phyloP scores from a whole-genome alignment of 2,113 vertebrate species.

The Xerus inauris region DNA sequence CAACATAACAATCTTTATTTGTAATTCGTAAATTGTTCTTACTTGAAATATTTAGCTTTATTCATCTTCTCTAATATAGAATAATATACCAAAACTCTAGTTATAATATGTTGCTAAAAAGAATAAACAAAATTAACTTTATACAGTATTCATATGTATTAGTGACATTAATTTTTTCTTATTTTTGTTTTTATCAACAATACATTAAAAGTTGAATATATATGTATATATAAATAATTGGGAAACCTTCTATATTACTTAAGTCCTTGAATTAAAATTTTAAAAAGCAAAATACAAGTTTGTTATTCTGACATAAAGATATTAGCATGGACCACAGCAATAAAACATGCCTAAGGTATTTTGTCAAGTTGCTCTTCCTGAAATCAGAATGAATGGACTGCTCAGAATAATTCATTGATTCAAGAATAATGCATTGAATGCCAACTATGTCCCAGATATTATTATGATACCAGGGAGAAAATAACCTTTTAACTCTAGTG shows the following conservation, averaged over 20 bases:
- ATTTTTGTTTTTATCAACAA: neutral
- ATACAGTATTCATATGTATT: neutral
- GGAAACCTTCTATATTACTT: neutral
- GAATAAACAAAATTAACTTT: neutral
- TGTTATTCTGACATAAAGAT: neutral
- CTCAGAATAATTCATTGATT: slow-evolving; percentile 48
- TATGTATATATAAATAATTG: neutral
- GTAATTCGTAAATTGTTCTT: neutral
- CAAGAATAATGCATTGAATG: slow-evolving; percentile 11
- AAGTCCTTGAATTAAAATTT: neutral
- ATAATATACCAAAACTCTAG: neutral
- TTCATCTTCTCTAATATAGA: neutral
- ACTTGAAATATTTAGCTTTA: neutral
- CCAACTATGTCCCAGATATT: neutral
- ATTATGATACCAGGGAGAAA: neutral
- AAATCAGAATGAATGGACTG: slow-evolving; percentile 25
- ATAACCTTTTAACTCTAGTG: neutral
- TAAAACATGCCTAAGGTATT: neutral
- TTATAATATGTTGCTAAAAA: neutral
- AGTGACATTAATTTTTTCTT: neutral
- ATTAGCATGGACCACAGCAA: neutral
- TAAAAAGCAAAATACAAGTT: neutral
- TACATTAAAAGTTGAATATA: neutral
- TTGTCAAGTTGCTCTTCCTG: slow-evolving; percentile 10
- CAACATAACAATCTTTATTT: neutral